These are phyloP conservation scores for Tachypleus tridentatus DNA, from an alignment of 1,140 invertebrate genomes.

Conservation along the genomic window DNA sequence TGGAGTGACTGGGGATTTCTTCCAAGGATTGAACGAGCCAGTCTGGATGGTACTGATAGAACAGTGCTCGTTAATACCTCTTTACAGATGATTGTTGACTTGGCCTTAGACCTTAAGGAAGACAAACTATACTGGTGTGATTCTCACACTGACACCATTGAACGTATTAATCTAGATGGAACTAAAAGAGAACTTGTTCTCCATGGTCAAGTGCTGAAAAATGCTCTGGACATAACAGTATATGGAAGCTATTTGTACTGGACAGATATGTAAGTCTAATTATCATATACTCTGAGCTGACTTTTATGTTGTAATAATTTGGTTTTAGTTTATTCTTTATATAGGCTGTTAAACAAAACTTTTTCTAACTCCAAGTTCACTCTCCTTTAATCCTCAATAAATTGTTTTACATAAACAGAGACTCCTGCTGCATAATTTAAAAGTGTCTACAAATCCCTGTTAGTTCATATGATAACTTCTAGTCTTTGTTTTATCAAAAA, in stretches of 20 bases:
- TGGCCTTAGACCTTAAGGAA: slow-evolving; percentile 34
- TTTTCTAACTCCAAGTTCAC: too few species aligned
- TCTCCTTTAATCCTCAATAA: too few species aligned
- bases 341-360: too few species aligned
- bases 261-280: slow-evolving; percentile 41
- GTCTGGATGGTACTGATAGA: slow-evolving; percentile 39
- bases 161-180: slow-evolving; percentile 41
- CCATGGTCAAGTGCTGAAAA: slow-evolving; percentile 38
- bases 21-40: slow-evolving; percentile 37
- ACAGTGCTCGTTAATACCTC: slow-evolving; percentile 32
- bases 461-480: too few species aligned
- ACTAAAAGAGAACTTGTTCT: slow-evolving; percentile 63
- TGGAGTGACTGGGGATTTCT: slow-evolving; percentile 40
- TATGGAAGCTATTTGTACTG: slow-evolving; percentile 41
- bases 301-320: too few species aligned
- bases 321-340: too few species aligned
- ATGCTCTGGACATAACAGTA: slow-evolving; percentile 37
- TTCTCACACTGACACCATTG: slow-evolving; percentile 38
- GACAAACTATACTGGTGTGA: slow-evolving; percentile 37
- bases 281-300: too few species aligned
- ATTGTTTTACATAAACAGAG: too few species aligned
- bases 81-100: slow-evolving; percentile 34
- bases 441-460: too few species aligned
- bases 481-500: too few species aligned
- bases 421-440: too few species aligned